Percentiles rank a stretch among this genome's conserved stretches.
These are phyloP conservation scores for Sitobion miscanthi DNA, from an alignment of 1,140 invertebrate genomes.

Conservation along the genomic window DNA sequence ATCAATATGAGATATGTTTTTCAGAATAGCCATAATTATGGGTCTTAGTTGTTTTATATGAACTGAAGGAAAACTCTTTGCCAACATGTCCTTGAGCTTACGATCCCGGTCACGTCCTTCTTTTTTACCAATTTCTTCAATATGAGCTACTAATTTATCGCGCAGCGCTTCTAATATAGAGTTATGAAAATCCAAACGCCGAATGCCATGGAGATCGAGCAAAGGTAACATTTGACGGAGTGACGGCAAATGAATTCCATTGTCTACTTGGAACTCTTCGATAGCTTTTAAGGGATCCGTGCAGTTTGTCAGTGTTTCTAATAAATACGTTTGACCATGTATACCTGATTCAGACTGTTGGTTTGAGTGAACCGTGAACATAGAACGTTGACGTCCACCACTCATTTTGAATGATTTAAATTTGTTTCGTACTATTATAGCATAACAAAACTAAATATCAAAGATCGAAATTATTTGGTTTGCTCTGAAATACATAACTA, in stretches of 20 bases:
- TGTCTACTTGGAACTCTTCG: slow-evolving; percentile 96
- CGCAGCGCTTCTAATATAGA: slow-evolving; percentile 89
- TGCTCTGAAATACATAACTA: not conserved
- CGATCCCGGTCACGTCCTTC: slow-evolving; percentile 80
- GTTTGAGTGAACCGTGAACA: slow-evolving; percentile 31
- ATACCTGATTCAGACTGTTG: slow-evolving; percentile 77
- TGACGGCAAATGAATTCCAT: slow-evolving; percentile 92
- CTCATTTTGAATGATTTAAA: slow-evolving; percentile 32
- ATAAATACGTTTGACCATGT: slow-evolving; percentile 84
- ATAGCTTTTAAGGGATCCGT: slow-evolving; percentile 95
- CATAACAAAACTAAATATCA: not conserved
- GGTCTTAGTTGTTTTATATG: slow-evolving; percentile 89
- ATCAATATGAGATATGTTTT: slow-evolving; percentile 92
- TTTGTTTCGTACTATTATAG: not conserved
- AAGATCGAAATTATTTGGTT: not conserved
- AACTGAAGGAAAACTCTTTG: slow-evolving; percentile 93
- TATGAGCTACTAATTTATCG: slow-evolving; percentile 86
- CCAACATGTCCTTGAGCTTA: slow-evolving; percentile 88
- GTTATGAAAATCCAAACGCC: slow-evolving; percentile 91
- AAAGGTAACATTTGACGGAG: slow-evolving; percentile 91
- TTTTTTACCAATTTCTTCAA: slow-evolving; percentile 84
- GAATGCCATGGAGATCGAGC: slow-evolving; percentile 90
- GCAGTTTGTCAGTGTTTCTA: slow-evolving; percentile 92
- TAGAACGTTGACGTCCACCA: slow-evolving; percentile 45
- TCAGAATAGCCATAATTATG: slow-evolving; percentile 93